phyloP scores from a whole-genome alignment of 2,797 vertebrate species.

The Sitta carolinensis region DNA sequence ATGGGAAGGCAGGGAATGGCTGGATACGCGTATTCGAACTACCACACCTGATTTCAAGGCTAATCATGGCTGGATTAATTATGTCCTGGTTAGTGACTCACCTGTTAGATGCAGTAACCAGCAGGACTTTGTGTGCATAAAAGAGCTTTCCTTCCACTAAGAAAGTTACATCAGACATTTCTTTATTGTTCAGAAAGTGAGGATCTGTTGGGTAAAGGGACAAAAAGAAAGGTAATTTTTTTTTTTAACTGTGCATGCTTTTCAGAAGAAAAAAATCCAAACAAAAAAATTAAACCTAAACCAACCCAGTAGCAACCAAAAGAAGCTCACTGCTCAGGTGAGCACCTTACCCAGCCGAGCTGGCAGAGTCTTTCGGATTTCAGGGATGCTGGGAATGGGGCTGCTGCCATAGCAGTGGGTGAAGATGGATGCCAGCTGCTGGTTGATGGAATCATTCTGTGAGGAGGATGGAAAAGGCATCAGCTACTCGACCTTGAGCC shows the following conservation, averaged over 20 bases:
- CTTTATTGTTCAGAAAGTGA: conserved; percentile 95
- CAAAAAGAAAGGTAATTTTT: too few species aligned
- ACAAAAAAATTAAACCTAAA: not conserved
- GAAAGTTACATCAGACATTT: conserved; percentile 98
- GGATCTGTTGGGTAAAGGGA: conserved; percentile 79
- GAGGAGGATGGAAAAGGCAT: not conserved
- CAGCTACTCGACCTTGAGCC: fast-evolving
- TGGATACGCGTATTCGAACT: not conserved
- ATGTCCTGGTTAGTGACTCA: conserved; percentile 54
- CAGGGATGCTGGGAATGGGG: conserved; percentile 86
- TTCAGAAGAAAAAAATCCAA: not conserved
- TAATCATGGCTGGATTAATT: not conserved
- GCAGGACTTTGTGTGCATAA: conserved; percentile 93
- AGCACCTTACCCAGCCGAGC: conserved; percentile 84
- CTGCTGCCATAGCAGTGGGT: conserved; percentile 91
- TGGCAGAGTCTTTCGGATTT: conserved; percentile 86
- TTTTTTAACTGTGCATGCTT: not conserved
- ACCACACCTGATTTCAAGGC: not conserved
- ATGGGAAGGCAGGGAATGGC: not conserved
- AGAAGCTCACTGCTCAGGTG: not conserved
- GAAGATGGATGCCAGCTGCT: conserved; percentile 90
- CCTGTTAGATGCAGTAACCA: conserved; percentile 95
- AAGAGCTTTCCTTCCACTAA: conserved; percentile 93
- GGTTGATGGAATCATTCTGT: conserved; percentile 89
- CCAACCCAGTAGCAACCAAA: not conserved